Conservation (phyloP, 2,797 vertebrate genomes). For the Phataginus tetradactyla region DNA sequence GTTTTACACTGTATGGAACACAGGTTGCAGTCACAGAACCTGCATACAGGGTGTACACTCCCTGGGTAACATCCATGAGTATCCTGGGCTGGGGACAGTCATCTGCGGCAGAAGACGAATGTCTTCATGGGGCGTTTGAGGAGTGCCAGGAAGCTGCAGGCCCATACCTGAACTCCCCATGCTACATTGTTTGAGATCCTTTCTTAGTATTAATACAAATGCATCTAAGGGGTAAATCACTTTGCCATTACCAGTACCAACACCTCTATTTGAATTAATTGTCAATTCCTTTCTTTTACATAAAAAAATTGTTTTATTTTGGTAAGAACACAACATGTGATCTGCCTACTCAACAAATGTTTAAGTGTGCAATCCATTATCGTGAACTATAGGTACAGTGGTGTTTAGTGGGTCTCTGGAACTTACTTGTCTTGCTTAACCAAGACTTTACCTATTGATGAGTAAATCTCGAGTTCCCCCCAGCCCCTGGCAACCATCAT, state of each 20-base stretch:
- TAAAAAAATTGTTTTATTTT: not conserved
- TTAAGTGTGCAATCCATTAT: not conserved
- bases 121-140: not conserved
- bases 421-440: not conserved
- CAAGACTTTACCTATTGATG: not conserved
- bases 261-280: not conserved
- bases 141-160: not conserved
- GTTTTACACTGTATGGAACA: not conserved
- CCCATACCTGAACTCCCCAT: not conserved
- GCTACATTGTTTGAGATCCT: not conserved
- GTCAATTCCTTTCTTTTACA: not conserved
- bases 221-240: not conserved
- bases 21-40: not conserved
- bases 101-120: not conserved
- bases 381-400: accelerated
- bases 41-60: accelerated
- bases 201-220: not conserved
- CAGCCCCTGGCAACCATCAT: not conserved
- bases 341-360: not conserved
- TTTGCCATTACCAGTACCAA: not conserved
- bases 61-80: no score
- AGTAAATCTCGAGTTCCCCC: not conserved
- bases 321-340: not conserved
- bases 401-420: not conserved
- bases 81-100: not conserved